These are phyloP conservation scores for Drosophila paramelanica DNA, from an alignment of 2,888 invertebrate species.

Conservation along the genomic window DNA sequence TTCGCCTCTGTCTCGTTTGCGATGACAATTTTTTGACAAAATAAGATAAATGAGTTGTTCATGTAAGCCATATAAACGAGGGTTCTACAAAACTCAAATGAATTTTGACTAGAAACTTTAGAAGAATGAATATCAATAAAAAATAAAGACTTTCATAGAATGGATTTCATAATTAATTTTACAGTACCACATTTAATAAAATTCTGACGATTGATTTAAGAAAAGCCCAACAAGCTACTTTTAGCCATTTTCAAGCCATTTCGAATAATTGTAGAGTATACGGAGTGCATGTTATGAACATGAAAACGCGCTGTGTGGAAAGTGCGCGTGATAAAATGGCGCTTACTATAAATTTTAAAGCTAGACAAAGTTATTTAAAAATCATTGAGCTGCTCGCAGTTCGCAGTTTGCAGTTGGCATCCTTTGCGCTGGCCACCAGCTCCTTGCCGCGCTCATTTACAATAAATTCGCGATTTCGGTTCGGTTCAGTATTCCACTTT, in stretches of 20 bases:
- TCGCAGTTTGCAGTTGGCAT: constrained; percentile 30
- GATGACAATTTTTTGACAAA: constrained; percentile 83
- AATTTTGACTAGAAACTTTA: too few relatives aligned
- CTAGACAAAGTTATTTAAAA: constrained; percentile 65
- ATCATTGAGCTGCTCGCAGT: constrained; percentile 54
- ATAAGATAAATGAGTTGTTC: constrained; percentile 82
- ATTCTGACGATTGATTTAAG: too few relatives aligned
- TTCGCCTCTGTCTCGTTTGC: constrained; percentile 25
- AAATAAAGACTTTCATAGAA: too few relatives aligned
- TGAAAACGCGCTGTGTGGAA: constrained; percentile 2
- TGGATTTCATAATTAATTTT: too few relatives aligned
- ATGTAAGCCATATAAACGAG: constrained; percentile 5
- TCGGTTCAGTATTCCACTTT: constrained; percentile 47
- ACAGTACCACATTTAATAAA: too few relatives aligned
- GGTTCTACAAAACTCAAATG: constrained; percentile 6
- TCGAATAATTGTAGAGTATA: constrained; percentile 3
- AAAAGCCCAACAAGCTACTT: too few relatives aligned
- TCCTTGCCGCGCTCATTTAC: constrained; percentile 62
- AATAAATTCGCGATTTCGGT: constrained; percentile 77
- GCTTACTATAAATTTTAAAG: constrained; percentile 74
- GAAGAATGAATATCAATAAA: too few relatives aligned
- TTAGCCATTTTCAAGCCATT: background rate
- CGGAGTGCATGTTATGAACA: background rate
- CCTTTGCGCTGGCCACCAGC: constrained; percentile 18
- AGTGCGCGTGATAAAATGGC: constrained; percentile 56